Base-by-base conservation (phyloP, 1,140 invertebrate genomes). In the Solenopsis invicta region DNA sequence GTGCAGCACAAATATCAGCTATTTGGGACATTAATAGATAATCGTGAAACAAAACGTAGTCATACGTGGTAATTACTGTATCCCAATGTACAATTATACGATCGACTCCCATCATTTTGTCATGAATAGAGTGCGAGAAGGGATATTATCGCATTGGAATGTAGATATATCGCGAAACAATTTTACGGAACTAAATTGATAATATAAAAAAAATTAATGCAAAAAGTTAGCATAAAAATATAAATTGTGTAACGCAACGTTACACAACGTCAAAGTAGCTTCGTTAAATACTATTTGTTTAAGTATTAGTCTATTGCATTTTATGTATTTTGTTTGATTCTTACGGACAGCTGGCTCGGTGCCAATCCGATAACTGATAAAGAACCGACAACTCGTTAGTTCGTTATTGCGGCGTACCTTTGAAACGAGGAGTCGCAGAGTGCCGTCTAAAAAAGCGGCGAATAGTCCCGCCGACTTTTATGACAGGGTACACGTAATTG, bases 11-110 rank as follows among this genome's bases (percentile, higher is more conserved):
- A 86, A 64, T 52, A 86, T 78, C 54, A 54, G 41, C 84, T 62
- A 74, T 88, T 88, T 80, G 21, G 76, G 24, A 24, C 56, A 69
- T 86, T 74, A 86, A 88, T 88, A 88, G 84, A 86, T 88, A 88
- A 88, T 88, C 75, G 84, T 50, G 66, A 62, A 85, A 88, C 74
- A 86, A 88, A 86, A 88, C 74, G 66, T 54, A 54, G 54, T 64
- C 54, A 34, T 86, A 61, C 74, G 82, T 56, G 56, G 56, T 88
- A 88, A 88, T 88, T 86, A 88, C 37, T 75, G 66, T 78, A 86
- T 78, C 24, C 45, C 29, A 75, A 59, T 50, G 64, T 59, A 86
- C 37, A 56, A 85, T 66, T 52, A 84, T 45, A 29, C 50, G 48
- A 78, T 77, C 66, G 48, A 64, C 76, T 86, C 37, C n/a, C 52